Evolutionary conservation across 2,888 invertebrate species (phyloP).

Genomic region (Yponomeuta evonymella): DNA sequence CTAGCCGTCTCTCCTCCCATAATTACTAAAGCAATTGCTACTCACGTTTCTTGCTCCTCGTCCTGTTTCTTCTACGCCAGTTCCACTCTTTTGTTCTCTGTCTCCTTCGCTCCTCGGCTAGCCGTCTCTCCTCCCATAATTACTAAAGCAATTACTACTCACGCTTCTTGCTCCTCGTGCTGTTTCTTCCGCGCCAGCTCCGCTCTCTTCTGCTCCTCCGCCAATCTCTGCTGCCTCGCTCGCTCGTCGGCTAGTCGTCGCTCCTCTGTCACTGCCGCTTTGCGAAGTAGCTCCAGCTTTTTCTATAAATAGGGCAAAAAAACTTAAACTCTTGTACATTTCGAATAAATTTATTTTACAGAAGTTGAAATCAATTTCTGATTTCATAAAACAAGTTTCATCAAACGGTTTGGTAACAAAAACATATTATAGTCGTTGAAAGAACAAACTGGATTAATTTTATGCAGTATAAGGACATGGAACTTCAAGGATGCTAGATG

Average conservation of each 20-base stretch:
- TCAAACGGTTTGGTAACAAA: too few relatives aligned
- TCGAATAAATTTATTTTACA: too few relatives aligned
- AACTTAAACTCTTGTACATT: too few relatives aligned
- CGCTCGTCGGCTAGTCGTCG: constrained; percentile 52
- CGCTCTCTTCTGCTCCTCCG: constrained; percentile 49
- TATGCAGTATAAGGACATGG: too few relatives aligned
- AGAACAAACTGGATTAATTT: too few relatives aligned
- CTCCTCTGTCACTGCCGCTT: constrained; percentile 63
- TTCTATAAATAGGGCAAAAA: constrained; percentile 34
- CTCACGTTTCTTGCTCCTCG: neutral
- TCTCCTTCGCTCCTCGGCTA: neutral
- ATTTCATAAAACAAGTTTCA: too few relatives aligned
- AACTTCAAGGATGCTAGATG: too few relatives aligned
- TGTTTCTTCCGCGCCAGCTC: constrained; percentile 44
- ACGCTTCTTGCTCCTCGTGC: constrained; percentile 41
- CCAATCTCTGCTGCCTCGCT: constrained; percentile 46
- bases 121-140: neutral
- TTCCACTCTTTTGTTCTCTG: neutral
- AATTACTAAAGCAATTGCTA: neutral
- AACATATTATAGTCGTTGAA: too few relatives aligned
- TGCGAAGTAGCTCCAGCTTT: constrained; percentile 54
- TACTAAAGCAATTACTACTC: neutral
- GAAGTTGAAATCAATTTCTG: too few relatives aligned
- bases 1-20: too few relatives aligned
- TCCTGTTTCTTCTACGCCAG: neutral